Conservation (phyloP, 2,113 vertebrate genomes). For the Esox niger region DNA sequence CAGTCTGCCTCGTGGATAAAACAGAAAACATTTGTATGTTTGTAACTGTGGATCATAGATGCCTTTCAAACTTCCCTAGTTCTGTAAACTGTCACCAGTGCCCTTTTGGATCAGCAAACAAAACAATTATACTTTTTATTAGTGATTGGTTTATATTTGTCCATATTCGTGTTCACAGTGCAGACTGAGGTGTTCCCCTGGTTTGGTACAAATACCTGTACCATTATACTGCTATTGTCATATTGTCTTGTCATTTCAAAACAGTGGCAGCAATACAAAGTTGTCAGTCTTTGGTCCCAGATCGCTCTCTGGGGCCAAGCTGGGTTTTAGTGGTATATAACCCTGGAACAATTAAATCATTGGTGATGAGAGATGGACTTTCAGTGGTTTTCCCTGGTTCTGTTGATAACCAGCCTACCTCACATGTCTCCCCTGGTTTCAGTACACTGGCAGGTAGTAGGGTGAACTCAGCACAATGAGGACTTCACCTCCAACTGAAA, state of each 20-base stretch:
- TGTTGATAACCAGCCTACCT: constrained; percentile 31
- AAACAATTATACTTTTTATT: too few species aligned
- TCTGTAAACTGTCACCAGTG: too few species aligned
- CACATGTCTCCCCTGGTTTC: constrained; percentile 51
- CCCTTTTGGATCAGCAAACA: too few species aligned
- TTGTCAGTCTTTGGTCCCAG: background rate
- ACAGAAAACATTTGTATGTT: too few species aligned
- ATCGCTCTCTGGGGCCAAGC: background rate
- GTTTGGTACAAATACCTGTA: too few species aligned
- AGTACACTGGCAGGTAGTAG: constrained; percentile 52
- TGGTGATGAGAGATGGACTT: constrained; percentile 35
- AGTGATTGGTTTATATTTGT: too few species aligned
- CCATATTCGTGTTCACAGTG: too few species aligned
- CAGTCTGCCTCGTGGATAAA: too few species aligned
- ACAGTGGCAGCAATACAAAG: background rate
- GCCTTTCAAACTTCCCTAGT: too few species aligned
- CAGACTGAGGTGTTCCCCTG: too few species aligned
- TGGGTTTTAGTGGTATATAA: constrained; percentile 1
- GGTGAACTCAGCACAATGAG: constrained; percentile 68
- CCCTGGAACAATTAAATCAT: constrained; percentile 24
- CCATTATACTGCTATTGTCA: too few species aligned
- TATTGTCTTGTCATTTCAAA: background rate
- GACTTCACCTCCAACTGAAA: constrained; percentile 38
- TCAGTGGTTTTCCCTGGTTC: constrained; percentile 15
- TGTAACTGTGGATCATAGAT: too few species aligned